Evolutionary conservation across 1,140 invertebrate species (phyloP).

Genomic region (Oncopodura yosiiana): DNA sequence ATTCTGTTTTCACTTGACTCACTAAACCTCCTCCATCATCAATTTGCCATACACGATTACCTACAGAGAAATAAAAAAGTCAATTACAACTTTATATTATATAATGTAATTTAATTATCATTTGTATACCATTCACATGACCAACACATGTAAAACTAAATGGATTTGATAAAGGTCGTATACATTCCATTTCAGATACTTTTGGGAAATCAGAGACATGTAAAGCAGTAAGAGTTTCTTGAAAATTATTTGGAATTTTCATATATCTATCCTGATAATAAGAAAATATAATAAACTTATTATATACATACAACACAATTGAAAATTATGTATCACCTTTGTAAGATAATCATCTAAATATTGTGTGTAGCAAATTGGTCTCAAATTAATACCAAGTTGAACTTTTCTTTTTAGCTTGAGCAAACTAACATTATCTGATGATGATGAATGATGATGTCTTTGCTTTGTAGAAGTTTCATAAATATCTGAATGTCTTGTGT

Average conservation of each 20-base stretch:
- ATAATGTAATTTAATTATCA: not conserved
- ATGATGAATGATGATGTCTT: not conserved
- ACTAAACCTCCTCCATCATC: not conserved
- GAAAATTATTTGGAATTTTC: not conserved
- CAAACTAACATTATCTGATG: not conserved
- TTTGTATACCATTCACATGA: not conserved
- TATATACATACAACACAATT: not conserved
- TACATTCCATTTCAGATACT: constrained; percentile 5
- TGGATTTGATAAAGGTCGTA: not conserved
- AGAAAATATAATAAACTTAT: not conserved
- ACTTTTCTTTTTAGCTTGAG: not conserved
- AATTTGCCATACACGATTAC: not conserved
- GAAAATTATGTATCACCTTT: not conserved
- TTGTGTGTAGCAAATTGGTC: not conserved
- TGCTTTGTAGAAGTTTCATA: not conserved
- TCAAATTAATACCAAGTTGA: not conserved
- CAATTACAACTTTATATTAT: not conserved
- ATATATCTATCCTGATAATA: not conserved
- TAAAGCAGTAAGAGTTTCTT: not conserved
- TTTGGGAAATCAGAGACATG: constrained; percentile 2
- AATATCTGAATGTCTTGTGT: not conserved
- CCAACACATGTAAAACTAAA: not conserved
- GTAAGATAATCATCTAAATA: not conserved
- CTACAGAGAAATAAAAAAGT: not conserved
- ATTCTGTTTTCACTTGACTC: not conserved